These are phyloP conservation scores for Coenonympha glycerion DNA, from an alignment of 2,888 invertebrate species.

Conservation along the genomic window DNA sequence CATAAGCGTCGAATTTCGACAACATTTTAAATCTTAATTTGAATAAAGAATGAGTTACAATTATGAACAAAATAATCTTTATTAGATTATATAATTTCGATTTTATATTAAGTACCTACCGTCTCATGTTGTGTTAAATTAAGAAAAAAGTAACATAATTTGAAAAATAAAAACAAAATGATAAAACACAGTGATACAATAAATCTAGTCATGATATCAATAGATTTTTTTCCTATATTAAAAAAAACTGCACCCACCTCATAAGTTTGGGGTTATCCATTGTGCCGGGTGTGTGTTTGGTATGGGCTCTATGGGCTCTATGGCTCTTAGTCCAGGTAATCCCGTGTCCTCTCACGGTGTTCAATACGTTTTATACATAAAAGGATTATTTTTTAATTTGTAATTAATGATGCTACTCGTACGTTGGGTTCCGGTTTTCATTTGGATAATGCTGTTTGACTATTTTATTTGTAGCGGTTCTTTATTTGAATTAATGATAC, in stretches of 20 bases:
- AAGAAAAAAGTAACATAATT: too few relatives aligned
- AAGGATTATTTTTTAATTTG: conserved; percentile 73
- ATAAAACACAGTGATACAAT: neutral
- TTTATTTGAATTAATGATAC: too few relatives aligned
- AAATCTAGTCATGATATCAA: neutral
- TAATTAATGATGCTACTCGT: conserved; percentile 68
- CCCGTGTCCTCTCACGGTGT: conserved; percentile 58
- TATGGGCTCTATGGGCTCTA: conserved; percentile 62
- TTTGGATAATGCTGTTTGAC: neutral
- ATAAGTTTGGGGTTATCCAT: conserved; percentile 49
- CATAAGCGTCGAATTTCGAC: too few relatives aligned
- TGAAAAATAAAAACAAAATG: too few relatives aligned
- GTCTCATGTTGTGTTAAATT: too few relatives aligned
- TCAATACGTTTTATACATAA: conserved; percentile 68
- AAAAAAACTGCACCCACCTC: conserved; percentile 36
- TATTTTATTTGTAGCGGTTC: conserved; percentile 1
- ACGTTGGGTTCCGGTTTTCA: conserved; percentile 34
- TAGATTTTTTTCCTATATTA: neutral
- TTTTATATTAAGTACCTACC: too few relatives aligned
- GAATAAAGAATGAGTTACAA: too few relatives aligned
- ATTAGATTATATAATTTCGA: too few relatives aligned
- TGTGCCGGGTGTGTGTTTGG: conserved; percentile 55
- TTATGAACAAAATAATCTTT: too few relatives aligned
- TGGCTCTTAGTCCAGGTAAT: conserved; percentile 69
- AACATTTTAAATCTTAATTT: too few relatives aligned